phyloP scores from a whole-genome alignment of 1,140 invertebrate genomes.

The Oedothorax gibbosus region DNA sequence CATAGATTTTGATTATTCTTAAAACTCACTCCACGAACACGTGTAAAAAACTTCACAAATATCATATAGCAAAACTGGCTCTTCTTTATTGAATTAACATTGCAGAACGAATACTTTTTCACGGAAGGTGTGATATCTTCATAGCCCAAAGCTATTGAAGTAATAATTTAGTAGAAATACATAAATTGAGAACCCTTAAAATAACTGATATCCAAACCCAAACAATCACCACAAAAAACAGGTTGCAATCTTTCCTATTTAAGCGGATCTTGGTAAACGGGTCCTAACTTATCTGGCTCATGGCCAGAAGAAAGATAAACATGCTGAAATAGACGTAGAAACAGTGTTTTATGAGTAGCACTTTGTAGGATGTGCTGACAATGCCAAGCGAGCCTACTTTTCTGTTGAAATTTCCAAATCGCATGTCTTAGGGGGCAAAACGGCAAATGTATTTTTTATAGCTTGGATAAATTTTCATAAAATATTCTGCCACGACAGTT shows the following conservation, averaged over 20 bases:
- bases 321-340: constrained; percentile 15
- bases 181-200: constrained; percentile 22
- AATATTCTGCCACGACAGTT: too few relatives aligned
- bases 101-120: background rate
- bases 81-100: too few relatives aligned
- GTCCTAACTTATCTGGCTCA: constrained; percentile 28
- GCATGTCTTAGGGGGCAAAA: constrained; percentile 29
- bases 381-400: constrained; percentile 28
- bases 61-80: too few relatives aligned
- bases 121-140: constrained; percentile 21
- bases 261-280: constrained; percentile 38
- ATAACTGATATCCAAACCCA: constrained; percentile 35
- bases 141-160: constrained; percentile 1
- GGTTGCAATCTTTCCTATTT: constrained; percentile 25
- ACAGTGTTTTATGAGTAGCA: constrained; percentile 36
- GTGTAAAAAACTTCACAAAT: too few relatives aligned
- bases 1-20: too few relatives aligned
- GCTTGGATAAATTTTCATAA: constrained; percentile 45
- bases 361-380: constrained; percentile 42
- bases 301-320: constrained; percentile 27
- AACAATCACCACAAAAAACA: constrained; percentile 15
- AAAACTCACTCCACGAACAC: too few relatives aligned
- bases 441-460: constrained; percentile 41
- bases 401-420: constrained; percentile 42
- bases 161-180: background rate